Base-by-base conservation (phyloP, 2,113 vertebrate genomes). In the Ammospiza caudacuta region DNA sequence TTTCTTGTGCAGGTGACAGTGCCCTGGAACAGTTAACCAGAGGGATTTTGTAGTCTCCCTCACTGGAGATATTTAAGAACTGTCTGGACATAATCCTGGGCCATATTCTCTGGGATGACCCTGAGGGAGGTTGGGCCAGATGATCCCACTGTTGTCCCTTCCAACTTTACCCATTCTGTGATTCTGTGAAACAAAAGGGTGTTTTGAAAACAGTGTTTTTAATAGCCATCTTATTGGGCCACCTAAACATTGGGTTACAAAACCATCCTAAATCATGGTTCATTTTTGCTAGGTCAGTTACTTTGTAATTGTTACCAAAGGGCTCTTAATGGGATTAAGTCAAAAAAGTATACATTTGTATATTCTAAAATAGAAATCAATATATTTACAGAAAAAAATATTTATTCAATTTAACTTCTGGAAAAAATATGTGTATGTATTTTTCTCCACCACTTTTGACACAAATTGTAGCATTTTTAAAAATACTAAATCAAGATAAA, bases 61-160 rank as follows among this genome's bases (percentile, higher is more conserved):
- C 0, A 0, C 8, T 58, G 18, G 14, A 70, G 21, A 31, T 51
- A 19, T 21, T 58, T 49, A 51, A 64, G 17, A 73, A 13, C 25
- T 7, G 2, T 27, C 28, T 66, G n/a, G 16, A 25, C 33, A 33
- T 25, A 67, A 39, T 61, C 28, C 20, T 41, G 28, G 39, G 39
- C 39, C 16, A 15, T 15, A 2, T 61, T 21, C 24, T 54, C 16
- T 59, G 16, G 7, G 15, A n/a, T 75, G 33, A 68, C 23, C 33
- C 46, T n/a, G 19, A 61, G 62, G 24, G 4, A 39, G 11, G 5
- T 29, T 68, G 16, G n/a, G 15, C 24, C 33, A 61, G 33, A 17
- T 44, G 33, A 59, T 11, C 12, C 10, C 46, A 52, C 13, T n/a
- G 11, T 61, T 24, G 11, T 61, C 20, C 33, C 24, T 82, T 89